Conservation (phyloP, 2,113 vertebrate genomes). For the Noctilio leporinus region DNA sequence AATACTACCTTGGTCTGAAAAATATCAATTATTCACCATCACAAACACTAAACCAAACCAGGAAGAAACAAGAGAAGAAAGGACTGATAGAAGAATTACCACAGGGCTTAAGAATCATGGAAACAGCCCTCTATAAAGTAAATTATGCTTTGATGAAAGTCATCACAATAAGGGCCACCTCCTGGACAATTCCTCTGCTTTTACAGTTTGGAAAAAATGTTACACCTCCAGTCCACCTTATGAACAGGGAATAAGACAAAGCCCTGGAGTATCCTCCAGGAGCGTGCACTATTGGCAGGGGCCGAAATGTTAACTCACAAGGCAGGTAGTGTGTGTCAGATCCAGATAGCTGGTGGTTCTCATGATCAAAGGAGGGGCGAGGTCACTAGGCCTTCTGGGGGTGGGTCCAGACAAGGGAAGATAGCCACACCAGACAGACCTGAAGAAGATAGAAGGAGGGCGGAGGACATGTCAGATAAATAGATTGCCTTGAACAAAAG, state of each 20-base stretch:
- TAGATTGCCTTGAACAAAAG: neutral
- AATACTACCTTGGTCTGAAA: conserved; percentile 20
- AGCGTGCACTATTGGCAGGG: neutral
- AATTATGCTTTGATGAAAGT: neutral
- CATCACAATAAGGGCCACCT: neutral
- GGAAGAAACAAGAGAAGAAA: neutral
- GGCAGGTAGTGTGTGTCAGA: neutral
- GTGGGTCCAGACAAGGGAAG: neutral
- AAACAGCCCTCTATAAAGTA: neutral
- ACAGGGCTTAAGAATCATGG: neutral
- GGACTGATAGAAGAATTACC: neutral
- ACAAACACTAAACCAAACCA: neutral
- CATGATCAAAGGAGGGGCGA: neutral
- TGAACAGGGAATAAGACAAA: neutral
- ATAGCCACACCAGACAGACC: neutral
- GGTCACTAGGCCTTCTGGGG: neutral
- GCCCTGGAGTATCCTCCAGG: neutral
- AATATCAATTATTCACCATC: neutral
- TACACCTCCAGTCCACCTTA: neutral
- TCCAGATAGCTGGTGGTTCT: neutral
- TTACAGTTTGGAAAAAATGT: neutral
- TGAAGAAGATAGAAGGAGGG: neutral
- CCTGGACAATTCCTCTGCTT: neutral
- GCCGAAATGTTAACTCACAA: neutral
- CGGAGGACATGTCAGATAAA: neutral